Conservation (phyloP, 1,140 invertebrate genomes). For the Pristionchus pacificus region DNA sequence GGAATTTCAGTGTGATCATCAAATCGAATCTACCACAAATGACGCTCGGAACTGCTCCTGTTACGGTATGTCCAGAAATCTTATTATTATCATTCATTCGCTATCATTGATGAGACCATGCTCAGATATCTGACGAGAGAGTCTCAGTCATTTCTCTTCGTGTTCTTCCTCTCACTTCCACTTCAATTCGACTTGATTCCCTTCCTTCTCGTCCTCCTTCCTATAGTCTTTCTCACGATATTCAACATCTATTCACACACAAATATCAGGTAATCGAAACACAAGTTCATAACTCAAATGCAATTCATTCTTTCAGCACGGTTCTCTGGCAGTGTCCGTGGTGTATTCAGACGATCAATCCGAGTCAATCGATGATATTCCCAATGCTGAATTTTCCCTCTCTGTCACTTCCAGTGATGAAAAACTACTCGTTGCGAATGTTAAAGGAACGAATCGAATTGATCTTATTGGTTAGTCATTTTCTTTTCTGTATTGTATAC, state of each 20-base stretch:
- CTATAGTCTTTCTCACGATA: neutral
- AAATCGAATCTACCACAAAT: constrained; percentile 1
- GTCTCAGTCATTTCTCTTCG: constrained; percentile 7
- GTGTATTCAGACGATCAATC: constrained; percentile 21
- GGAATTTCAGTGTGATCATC: constrained; percentile 17
- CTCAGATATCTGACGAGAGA: constrained; percentile 9
- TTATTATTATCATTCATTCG: neutral
- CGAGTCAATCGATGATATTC: constrained; percentile 22
- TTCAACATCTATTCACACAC: constrained; percentile 7
- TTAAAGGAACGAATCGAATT: constrained; percentile 20
- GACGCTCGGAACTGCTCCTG: neutral
- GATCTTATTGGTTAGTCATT: constrained; percentile 19
- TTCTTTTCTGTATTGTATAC: constrained; percentile 5
- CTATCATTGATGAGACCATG: constrained; percentile 4
- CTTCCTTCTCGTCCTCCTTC: neutral
- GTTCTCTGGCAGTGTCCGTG: constrained; percentile 19
- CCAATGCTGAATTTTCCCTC: constrained; percentile 14
- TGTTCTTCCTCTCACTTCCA: neutral
- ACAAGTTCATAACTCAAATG: neutral
- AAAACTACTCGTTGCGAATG: constrained; percentile 18
- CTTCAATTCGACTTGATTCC: constrained; percentile 12
- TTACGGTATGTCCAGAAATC: neutral
- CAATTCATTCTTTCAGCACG: constrained; percentile 15
- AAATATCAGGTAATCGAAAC: constrained; percentile 15
- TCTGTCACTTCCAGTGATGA: constrained; percentile 17